Base-by-base conservation (phyloP, 2,888 invertebrate species). In the Drosophila subquinaria region DNA sequence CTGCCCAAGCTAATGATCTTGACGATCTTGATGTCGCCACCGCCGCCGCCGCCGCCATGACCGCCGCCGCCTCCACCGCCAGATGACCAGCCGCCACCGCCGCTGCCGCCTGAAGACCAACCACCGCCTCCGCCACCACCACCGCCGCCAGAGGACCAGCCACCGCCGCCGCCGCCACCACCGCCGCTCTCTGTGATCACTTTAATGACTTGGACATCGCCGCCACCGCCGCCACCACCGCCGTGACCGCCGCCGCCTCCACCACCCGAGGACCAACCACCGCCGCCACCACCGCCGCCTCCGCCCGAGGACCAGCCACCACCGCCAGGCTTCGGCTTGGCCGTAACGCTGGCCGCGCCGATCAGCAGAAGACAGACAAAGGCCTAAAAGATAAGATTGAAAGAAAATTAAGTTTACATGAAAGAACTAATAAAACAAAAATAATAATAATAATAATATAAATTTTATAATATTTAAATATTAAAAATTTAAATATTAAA, bases 281-380 rank as follows among this genome's bases (percentile, higher is more conserved):
- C 30, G 1, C 86, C 88, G 6, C 82, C 87, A 4, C 17, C 17
- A 17, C 17, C 82, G 0, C 81, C 76, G n/a, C 82, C 79, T 1
- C 84, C 87, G 4, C 88, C 64, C 0, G 83, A 85, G 2, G 88
- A 89, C 77, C 79, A 86, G 35, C 89, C 83, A 35, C 89, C 83
- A n/a, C 90, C 88, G 6, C 82, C 87, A 4, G 92, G 92, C 50
- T 90, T 92, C 2, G 91, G 91, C 57, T 91, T 92, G 57, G 90
- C 91, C 47, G 89, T 76, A 1, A 92, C 92, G 47, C 91, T 89
- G 71, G 91, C 91, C 27, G 81, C 91, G 64, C 92, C 91, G 67
- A 92, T 86, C 43, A 92, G 74, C 62, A 92, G 72, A 64, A 92
- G 82, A 86, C 91, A 92, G 60, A 92, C 87, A 77, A 91, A 91